Conservation (phyloP, 2,113 vertebrate genomes). For the Corythornis madagascariensis region DNA sequence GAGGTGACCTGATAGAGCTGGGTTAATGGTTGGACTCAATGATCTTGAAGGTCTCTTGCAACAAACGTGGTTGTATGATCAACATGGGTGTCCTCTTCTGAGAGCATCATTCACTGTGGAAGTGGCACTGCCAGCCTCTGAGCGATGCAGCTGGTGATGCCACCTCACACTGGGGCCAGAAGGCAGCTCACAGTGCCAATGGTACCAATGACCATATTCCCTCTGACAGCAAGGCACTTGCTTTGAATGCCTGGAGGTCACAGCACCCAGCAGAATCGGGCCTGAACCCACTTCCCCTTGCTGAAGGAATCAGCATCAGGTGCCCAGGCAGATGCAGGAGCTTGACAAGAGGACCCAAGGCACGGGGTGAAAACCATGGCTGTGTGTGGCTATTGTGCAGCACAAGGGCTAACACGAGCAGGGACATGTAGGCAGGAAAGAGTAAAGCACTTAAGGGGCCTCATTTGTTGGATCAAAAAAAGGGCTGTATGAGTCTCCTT, state of each 20-base stretch:
- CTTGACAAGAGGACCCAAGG: not conserved
- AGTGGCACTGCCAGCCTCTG: rapidly evolving
- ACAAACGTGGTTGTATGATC: not conserved
- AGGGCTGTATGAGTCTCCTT: rapidly evolving
- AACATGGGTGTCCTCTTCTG: rapidly evolving
- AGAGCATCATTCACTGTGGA: not conserved
- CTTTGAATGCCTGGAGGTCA: not conserved
- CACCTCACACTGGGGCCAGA: rapidly evolving
- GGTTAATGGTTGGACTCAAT: not conserved
- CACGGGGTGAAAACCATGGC: rapidly evolving
- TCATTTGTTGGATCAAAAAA: not conserved
- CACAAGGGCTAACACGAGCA: not conserved
- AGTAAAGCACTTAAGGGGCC: not conserved
- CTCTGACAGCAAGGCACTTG: not conserved
- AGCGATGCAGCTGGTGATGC: rapidly evolving
- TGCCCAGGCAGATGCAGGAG: not conserved
- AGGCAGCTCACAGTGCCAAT: not conserved
- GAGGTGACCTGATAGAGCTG: not conserved
- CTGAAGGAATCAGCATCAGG: not conserved
- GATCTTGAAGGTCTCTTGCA: not conserved
- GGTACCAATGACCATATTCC: not conserved
- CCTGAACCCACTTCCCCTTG: not conserved
- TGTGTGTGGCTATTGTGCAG: not conserved
- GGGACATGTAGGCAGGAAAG: conserved; percentile 30
- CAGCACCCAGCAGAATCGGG: not conserved